These are phyloP conservation scores for Coracias cyanogaster DNA, from an alignment of 2,797 vertebrate species.

Conservation along the genomic window DNA sequence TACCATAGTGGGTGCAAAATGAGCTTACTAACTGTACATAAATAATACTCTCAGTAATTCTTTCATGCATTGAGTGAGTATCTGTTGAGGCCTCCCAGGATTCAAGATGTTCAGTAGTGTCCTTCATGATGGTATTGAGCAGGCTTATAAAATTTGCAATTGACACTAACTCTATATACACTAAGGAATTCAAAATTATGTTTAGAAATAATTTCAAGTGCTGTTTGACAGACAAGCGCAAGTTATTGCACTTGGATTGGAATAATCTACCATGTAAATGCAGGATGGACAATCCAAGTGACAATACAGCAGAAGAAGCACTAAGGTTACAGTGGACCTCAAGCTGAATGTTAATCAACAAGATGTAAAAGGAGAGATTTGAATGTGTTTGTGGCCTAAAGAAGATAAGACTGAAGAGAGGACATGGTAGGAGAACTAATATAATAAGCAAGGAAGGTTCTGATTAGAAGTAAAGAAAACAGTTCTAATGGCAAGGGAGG, in stretches of 20 bases:
- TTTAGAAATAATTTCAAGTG: background rate
- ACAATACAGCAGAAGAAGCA: background rate
- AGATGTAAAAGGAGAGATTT: background rate
- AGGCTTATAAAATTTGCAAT: background rate
- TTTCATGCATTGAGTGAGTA: background rate
- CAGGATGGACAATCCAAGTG: background rate
- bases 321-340: background rate
- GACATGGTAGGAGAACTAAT: background rate
- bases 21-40: background rate
- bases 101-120: background rate
- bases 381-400: background rate
- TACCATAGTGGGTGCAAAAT: background rate
- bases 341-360: background rate
- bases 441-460: background rate
- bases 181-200: background rate
- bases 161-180: background rate
- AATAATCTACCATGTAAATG: background rate
- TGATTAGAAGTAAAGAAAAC: constrained; percentile 3
- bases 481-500: background rate
- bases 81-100: background rate
- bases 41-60: background rate
- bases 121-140: background rate
- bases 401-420: background rate
- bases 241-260: background rate
- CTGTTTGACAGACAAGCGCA: background rate